Evolutionary conservation across 2,888 invertebrate genomes (phyloP).

Genomic region (Patella depressa): DNA sequence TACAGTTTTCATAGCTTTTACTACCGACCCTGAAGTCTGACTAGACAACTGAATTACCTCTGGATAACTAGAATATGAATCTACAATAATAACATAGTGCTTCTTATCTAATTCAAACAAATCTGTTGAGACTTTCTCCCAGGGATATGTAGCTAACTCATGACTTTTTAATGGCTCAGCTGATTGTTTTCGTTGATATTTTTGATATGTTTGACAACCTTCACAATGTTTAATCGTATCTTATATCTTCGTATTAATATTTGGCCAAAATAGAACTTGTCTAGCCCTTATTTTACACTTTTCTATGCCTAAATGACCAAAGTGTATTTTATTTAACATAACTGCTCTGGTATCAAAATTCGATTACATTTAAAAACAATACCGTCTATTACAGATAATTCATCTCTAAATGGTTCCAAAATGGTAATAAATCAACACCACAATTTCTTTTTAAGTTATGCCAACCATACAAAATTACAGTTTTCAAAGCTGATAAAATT

Average conservation of each 20-base stretch:
- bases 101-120: slow-evolving; percentile 14
- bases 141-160: slow-evolving; percentile 14
- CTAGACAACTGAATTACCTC: slow-evolving; percentile 19
- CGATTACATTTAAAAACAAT: slow-evolving; percentile 19
- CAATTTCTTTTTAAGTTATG: slow-evolving; percentile 16
- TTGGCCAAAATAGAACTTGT: slow-evolving; percentile 25
- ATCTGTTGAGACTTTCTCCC: slow-evolving; percentile 22
- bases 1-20: slow-evolving; percentile 18
- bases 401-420: slow-evolving; percentile 15
- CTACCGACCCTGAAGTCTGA: slow-evolving; percentile 26
- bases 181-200: slow-evolving; percentile 2
- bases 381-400: slow-evolving; percentile 14
- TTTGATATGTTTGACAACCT: slow-evolving; percentile 16
- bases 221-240: slow-evolving; percentile 19
- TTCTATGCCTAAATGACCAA: slow-evolving; percentile 24
- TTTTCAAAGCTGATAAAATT: slow-evolving; percentile 4
- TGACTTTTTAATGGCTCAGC: slow-evolving; percentile 17
- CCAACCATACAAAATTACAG: slow-evolving; percentile 22
- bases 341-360: slow-evolving; percentile 21
- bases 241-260: slow-evolving; percentile 21
- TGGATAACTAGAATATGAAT: slow-evolving; percentile 18
- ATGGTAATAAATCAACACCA: slow-evolving; percentile 9
- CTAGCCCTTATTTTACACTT: slow-evolving; percentile 25
- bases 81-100: slow-evolving; percentile 22
- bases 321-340: slow-evolving; percentile 26